Conservation (phyloP, 2,797 vertebrate species). For the Lithobates pipiens region DNA sequence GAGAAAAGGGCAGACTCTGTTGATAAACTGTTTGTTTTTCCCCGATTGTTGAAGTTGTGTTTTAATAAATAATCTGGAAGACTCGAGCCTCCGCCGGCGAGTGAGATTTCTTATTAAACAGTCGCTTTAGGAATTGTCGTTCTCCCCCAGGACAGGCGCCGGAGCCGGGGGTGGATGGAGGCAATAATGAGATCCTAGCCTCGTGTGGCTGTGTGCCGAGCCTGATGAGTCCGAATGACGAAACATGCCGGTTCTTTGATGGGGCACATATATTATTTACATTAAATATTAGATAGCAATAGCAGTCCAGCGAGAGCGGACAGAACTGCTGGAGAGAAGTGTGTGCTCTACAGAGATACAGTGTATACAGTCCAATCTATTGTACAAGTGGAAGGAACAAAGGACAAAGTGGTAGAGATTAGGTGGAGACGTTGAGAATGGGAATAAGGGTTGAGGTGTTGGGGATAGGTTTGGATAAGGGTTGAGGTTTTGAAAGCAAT, state of each 20-base stretch:
- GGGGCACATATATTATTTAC: neutral
- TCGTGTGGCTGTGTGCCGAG: neutral
- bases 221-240: neutral
- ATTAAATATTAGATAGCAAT: neutral
- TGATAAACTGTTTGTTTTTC: neutral
- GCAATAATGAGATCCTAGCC: conserved; percentile 32
- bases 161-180: neutral
- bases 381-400: no score
- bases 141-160: conserved; percentile 10
- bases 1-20: neutral
- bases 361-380: no score
- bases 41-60: neutral
- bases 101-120: conserved; percentile 34
- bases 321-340: no score
- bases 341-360: no score
- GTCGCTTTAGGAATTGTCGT: neutral
- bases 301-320: neutral
- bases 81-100: neutral
- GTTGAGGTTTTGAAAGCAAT: neutral
- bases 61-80: conserved; percentile 17
- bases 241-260: neutral
- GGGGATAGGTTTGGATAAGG: neutral
- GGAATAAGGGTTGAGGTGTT: neutral
- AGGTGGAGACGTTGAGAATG: no score
- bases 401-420: no score